These are phyloP conservation scores for Brachionus paranguensis DNA, from an alignment of 1,140 invertebrate genomes.

Conservation along the genomic window DNA sequence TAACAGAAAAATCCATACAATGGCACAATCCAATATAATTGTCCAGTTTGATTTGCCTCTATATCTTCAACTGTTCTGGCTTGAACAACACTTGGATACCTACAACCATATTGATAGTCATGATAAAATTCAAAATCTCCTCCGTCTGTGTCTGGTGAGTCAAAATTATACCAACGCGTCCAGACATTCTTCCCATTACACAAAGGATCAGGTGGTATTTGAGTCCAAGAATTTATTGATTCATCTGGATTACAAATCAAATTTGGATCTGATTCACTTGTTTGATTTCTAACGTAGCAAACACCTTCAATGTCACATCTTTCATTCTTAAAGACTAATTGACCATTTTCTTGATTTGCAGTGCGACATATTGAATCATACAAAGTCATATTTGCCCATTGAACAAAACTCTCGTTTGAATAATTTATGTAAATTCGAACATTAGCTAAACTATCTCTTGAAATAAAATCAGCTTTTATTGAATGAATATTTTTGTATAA, in stretches of 20 bases:
- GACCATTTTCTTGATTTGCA: neutral
- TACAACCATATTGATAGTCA: neutral
- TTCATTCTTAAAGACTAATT: neutral
- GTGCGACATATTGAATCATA: conserved; percentile 17
- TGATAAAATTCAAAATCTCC: conserved; percentile 26
- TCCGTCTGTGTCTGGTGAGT: neutral
- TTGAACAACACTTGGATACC: neutral
- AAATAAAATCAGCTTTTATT: neutral
- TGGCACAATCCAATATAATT: neutral
- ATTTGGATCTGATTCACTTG: neutral
- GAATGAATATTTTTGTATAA: neutral
- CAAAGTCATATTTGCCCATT: neutral
- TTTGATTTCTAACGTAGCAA: conserved; percentile 25
- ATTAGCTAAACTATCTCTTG: neutral
- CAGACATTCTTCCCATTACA: conserved; percentile 13
- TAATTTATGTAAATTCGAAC: neutral
- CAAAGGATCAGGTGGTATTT: neutral
- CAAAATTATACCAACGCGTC: conserved; percentile 14
- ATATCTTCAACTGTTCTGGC: neutral
- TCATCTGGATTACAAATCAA: conserved; percentile 30
- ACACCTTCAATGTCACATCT: conserved; percentile 31
- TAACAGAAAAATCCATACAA: conserved; percentile 10
- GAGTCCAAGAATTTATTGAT: neutral
- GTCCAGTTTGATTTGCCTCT: neutral
- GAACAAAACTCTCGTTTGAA: neutral